Evolutionary conservation across 2,113 vertebrate species (phyloP), one percentile per base, ranked within the genome.

Genomic region (Ochotona princeps): DNA sequence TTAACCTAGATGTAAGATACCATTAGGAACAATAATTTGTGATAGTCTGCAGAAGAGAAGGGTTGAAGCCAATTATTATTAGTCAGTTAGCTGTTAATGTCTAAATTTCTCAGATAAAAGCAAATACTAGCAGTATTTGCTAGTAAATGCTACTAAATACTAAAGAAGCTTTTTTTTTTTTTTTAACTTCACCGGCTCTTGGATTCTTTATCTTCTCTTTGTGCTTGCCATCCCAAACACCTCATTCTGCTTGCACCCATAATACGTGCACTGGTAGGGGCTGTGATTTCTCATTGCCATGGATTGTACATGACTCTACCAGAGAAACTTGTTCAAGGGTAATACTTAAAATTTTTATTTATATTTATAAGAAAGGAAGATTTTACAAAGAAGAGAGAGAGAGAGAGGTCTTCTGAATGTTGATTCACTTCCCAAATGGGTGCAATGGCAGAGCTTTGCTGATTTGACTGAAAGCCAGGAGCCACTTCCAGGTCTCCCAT

Each of bases 261-360:
- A 14, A 73, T 51, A 51, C 6, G 30, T 23, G 14, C 5, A 21
- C 1, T 61, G 60, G 51, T 80, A 30, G 69, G 44, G 20, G 35
- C 18, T 83, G 25, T 89, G 44, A 35, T 89, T 6, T 83, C 2
- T 85, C 85, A 9, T 28, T 95, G n/a, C 51, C 26, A 89, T 80
- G 63, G 25, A n/a, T 57, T 7, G 18, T 18, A 88, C 51, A 38
- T 89, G 60, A 15, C 8, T 89, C 21, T 83, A 49, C 23, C 25
- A 86, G 79, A 93, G 51, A 86, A 83, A 70, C 13, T 83, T 66
- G 15, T 83, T 89, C 65, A 87, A 9, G 88, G 14, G 61, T 47
- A 21, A 44, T 44, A 44, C 38, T 44, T 44, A 44, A 44, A 44
- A 44, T 4, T 4, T 44, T 44, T 3, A 44, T 6, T 44, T 44